phyloP scores from a whole-genome alignment of 2,888 invertebrate species.

The Gortyna flavago region DNA sequence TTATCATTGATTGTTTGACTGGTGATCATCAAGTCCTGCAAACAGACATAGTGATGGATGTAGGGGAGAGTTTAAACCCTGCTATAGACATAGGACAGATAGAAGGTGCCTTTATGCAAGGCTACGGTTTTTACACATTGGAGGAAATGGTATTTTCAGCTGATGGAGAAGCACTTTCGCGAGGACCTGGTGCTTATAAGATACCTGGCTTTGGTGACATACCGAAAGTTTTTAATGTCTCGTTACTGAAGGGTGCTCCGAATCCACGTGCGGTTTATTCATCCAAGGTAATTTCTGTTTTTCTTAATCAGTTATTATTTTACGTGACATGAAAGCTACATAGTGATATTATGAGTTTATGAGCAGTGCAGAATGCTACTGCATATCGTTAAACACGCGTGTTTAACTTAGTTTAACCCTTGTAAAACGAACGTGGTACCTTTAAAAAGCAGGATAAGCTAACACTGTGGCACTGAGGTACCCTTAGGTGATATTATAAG shows the following conservation, averaged over 20 bases:
- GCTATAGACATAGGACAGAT: conserved; percentile 97
- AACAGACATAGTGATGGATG: conserved; percentile 97
- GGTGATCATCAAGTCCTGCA: conserved; percentile 95
- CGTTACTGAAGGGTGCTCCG: conserved; percentile 94
- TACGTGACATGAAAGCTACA: not conserved
- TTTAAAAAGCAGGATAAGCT: not conserved
- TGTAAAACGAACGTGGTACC: not conserved
- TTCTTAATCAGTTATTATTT: not conserved
- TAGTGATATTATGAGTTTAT: not conserved
- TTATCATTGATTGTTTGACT: conserved; percentile 96
- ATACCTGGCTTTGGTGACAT: conserved; percentile 96
- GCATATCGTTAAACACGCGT: not conserved
- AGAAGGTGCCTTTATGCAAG: conserved; percentile 97
- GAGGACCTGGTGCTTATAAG: conserved; percentile 96
- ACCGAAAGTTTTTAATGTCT: conserved; percentile 95
- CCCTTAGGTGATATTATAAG: not conserved
- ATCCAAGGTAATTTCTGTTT: conserved; percentile 92
- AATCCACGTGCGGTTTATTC: conserved; percentile 96
- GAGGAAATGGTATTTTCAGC: conserved; percentile 95
- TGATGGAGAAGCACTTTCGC: conserved; percentile 92
- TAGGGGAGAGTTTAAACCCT: conserved; percentile 96
- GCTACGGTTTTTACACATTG: conserved; percentile 95
- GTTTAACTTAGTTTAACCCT: not conserved
- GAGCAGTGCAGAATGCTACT: not conserved
- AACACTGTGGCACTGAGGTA: too few species aligned